phyloP scores from a whole-genome alignment of 2,113 vertebrate species.

The Tachuris rubrigastra region DNA sequence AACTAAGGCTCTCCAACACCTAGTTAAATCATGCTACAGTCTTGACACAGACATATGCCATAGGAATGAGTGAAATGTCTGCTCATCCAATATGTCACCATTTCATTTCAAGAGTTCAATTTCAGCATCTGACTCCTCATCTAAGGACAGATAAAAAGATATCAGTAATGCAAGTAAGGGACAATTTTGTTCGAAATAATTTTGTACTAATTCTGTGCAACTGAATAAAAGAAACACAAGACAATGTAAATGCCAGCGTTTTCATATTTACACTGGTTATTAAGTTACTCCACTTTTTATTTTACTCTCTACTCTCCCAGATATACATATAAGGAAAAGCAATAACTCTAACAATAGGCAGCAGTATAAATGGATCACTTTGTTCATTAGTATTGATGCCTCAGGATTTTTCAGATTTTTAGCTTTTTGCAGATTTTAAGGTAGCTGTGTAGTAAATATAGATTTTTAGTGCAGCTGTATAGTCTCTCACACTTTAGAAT shows the following conservation, averaged over 20 bases:
- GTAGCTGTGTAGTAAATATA: too few relatives aligned
- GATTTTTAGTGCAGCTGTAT: too few relatives aligned
- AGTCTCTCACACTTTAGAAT: too few relatives aligned
- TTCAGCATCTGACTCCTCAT: neutral
- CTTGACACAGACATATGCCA: neutral
- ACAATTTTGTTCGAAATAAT: neutral
- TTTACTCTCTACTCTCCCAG: neutral
- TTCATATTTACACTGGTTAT: neutral
- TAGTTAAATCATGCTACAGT: neutral
- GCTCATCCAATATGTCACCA: neutral
- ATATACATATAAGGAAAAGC: neutral
- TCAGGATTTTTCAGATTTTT: too few relatives aligned
- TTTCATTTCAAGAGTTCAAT: neutral
- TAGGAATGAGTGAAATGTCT: neutral
- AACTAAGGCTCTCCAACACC: neutral
- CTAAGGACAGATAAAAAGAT: neutral
- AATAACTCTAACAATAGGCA: neutral
- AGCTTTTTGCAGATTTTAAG: too few relatives aligned
- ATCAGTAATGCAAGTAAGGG: neutral
- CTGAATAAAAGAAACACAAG: neutral
- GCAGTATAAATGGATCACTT: neutral
- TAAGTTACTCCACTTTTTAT: neutral
- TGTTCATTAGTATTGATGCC: neutral
- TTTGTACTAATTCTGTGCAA: neutral
- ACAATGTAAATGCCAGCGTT: neutral